Evolutionary conservation across 2,113 vertebrate species (phyloP).

Genomic region (Hyperopisus bebe): DNA sequence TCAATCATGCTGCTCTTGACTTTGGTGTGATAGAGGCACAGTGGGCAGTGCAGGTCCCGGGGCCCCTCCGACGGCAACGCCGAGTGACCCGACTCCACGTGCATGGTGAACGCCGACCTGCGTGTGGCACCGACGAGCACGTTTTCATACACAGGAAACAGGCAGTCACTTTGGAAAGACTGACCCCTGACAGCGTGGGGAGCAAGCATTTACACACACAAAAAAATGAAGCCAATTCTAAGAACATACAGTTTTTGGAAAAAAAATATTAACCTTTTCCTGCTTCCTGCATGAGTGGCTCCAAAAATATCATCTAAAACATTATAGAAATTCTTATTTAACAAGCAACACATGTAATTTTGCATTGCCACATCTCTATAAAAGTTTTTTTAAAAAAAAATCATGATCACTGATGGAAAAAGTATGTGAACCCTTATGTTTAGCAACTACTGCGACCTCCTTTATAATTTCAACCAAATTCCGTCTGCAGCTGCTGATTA

Average conservation of each 20-base stretch:
- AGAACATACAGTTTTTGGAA: background rate
- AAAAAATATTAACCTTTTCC: background rate
- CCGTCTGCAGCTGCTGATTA: background rate
- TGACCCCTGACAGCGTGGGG: background rate
- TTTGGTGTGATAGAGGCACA: constrained; percentile 98
- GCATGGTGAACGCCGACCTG: constrained; percentile 91
- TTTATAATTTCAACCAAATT: background rate
- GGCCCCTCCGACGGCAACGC: constrained; percentile 70
- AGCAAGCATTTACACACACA: background rate
- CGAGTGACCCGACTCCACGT: constrained; percentile 87
- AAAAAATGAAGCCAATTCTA: background rate
- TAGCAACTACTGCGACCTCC: background rate
- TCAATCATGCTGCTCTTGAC: constrained; percentile 97
- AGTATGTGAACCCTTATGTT: background rate
- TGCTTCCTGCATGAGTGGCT: background rate
- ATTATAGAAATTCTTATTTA: background rate
- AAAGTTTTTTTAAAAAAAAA: background rate
- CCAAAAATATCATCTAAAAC: background rate
- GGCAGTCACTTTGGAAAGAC: background rate
- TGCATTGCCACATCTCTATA: background rate
- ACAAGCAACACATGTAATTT: background rate
- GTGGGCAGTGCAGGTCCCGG: constrained; percentile 90
- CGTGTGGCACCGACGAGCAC: background rate
- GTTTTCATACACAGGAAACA: background rate
- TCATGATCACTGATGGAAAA: background rate